Evolutionary conservation across 2,113 vertebrate species (phyloP).

Genomic region (rabbit (Oryctolagus cuniculus)): mOryCun1.1 NC_091440.1:8887001-8887500

Average conservation of each 20-base stretch:
- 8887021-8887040: not conserved
- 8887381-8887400: conserved; percentile 19
- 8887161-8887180: not conserved
- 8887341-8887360: conserved; percentile 24
- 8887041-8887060: not conserved
- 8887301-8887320: not conserved
- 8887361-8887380: not conserved
- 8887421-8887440: conserved; percentile 43
- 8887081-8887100: not conserved
- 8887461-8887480: fast-evolving
- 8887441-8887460: conserved; percentile 40
- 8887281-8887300: not conserved
- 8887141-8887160: not conserved
- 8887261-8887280: not conserved
- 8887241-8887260: not conserved
- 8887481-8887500: not conserved
- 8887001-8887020: not conserved
- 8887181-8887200: conserved; percentile 37
- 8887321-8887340: not conserved
- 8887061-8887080: not conserved
- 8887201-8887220: not conserved
- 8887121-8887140: conserved; percentile 25
- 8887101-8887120: not conserved
- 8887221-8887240: not conserved
- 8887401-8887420: conserved; percentile 49